Conservation (phyloP, 1,140 invertebrate species). For the Plutomurus gul region DNA sequence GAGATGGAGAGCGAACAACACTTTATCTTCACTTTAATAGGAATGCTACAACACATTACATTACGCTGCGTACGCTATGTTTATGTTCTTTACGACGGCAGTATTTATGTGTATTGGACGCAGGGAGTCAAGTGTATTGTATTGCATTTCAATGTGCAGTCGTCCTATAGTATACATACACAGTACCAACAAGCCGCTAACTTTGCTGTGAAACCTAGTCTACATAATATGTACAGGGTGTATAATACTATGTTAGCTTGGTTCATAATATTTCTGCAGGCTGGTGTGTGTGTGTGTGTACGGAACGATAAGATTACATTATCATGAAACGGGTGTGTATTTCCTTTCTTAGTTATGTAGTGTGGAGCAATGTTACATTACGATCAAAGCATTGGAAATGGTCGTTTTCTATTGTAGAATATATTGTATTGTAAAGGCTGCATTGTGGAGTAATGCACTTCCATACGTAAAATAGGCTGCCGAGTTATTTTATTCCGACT, state of each 20-base stretch:
- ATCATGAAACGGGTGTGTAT: neutral
- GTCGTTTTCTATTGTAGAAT: neutral
- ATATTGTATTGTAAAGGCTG: neutral
- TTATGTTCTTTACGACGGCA: conserved; percentile 18
- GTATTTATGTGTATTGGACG: conserved; percentile 13
- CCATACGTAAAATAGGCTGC: conserved; percentile 9
- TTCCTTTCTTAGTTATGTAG: neutral
- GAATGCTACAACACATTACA: neutral
- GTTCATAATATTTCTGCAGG: neutral
- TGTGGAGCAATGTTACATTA: neutral
- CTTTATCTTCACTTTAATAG: conserved; percentile 32
- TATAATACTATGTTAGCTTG: too few species aligned
- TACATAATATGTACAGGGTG: too few species aligned
- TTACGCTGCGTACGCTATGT: neutral
- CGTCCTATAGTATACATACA: neutral
- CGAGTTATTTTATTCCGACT: conserved; percentile 24
- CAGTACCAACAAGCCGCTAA: neutral
- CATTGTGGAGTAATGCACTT: neutral
- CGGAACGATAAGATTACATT: neutral
- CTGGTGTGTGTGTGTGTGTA: neutral
- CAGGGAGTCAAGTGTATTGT: neutral
- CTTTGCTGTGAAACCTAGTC: too few species aligned
- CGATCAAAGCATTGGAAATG: neutral
- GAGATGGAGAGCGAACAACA: neutral
- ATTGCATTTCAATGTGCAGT: too few species aligned